Evolutionary conservation across 2,888 invertebrate genomes (phyloP), one percentile per base, ranked within the genome.

Genomic region (Margaritifera margaritifera): DNA sequence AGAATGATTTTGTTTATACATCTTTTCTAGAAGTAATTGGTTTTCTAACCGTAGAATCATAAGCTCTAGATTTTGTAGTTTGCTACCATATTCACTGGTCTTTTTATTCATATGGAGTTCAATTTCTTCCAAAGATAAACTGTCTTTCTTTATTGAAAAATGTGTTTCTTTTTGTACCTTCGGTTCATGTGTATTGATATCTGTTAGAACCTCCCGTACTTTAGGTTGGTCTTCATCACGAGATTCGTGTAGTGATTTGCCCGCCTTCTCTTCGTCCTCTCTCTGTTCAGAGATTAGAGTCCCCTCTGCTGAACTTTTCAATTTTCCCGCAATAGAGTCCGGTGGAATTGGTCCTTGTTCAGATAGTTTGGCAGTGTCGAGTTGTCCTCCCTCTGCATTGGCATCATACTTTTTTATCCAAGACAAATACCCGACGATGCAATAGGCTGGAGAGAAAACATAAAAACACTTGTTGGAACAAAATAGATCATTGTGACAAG

Each of bases 31-130:
- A 60, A 87, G 72, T 11, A 87, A 53, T 61, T 81, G 76, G 64
- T 88, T 88, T 78, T 87, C 86, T 56, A 88, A 74, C 66, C 81
- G 83, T 61, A 87, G 78, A 1, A 88, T 72, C 68, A 80, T 78
- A 8, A 87, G 61, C 66, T 88, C 87, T 6, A 87, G 61, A 27
- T 73, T 65, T 53, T 85, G 83, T 19, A 86, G 77, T 74, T 86
- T 85, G 8, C 70, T 64, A 15, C 71, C 70, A 53, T 86, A 83
- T 66, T 82, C 74, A n/a, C 70, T 51, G 57, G 78, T 75, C 73
- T 71, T 72, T 66, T 66, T 53, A 25, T 68, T 67, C 31, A 71
- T 51, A 4, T 65, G 31, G 62, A 68, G 62, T 54, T 75, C 68
- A 25, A 71, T 62, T 51, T 68, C 66, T 57, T 70, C 64, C 20